Evolutionary conservation across 2,113 vertebrate genomes (phyloP).

Genomic region (Aleadryas rufinucha): DNA sequence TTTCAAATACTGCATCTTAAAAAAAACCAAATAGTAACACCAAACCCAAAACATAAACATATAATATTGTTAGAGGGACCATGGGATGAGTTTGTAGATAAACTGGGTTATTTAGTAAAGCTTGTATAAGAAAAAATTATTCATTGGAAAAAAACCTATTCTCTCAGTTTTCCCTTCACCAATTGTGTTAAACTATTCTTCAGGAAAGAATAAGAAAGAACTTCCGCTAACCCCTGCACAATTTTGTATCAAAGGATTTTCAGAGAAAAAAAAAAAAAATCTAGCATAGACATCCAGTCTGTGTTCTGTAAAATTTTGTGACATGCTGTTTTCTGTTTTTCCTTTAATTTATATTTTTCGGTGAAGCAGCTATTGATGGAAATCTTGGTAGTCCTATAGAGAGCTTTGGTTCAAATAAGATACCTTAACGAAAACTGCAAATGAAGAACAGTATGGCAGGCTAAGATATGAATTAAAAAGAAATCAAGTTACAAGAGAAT

Average conservation of each 20-base stretch:
- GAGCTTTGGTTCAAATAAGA: neutral
- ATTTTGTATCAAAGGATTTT: neutral
- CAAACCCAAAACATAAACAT: neutral
- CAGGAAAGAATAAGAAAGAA: neutral
- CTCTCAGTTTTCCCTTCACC: neutral
- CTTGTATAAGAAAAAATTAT: neutral
- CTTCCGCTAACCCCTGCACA: neutral
- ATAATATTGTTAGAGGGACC: neutral
- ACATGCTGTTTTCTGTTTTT: neutral
- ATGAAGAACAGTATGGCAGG: neutral
- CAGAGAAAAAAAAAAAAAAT: fast-evolving
- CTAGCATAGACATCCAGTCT: fast-evolving
- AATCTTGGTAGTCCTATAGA: neutral
- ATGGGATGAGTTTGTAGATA: neutral
- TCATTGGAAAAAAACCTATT: neutral
- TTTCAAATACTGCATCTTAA: neutral
- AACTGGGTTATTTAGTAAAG: neutral
- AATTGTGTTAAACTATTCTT: neutral
- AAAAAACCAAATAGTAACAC: neutral
- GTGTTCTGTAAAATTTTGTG: neutral
- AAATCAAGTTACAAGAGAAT: neutral
- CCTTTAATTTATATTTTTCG: neutral
- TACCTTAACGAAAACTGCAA: neutral
- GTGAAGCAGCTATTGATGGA: neutral
- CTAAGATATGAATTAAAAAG: neutral